phyloP scores from a whole-genome alignment of 2,888 invertebrate species.

The Ephialtes manifestator region DNA sequence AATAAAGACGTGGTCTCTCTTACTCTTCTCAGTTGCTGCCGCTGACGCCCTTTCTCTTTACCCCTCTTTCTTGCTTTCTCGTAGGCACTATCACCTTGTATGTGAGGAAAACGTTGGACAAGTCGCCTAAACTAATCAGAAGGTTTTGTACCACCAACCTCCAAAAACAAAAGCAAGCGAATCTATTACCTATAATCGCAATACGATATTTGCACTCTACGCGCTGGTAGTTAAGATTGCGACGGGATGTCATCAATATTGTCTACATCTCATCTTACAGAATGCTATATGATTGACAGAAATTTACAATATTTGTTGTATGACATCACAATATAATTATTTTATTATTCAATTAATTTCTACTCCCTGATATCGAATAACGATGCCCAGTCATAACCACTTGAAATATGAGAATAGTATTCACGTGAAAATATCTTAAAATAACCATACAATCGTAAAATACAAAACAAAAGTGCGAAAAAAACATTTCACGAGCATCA shows the following conservation, averaged over 20 bases:
- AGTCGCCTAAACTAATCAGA: constrained; percentile 38
- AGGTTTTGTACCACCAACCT: not conserved
- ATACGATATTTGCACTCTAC: not conserved
- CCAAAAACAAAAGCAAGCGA: not conserved
- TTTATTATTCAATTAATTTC: not conserved
- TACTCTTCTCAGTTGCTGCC: not conserved
- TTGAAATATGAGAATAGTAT: not conserved
- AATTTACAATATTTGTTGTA: not conserved
- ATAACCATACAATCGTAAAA: not conserved
- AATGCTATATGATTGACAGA: not conserved
- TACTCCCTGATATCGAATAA: not conserved
- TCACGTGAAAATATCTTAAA: constrained; percentile 2
- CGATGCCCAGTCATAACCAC: not conserved
- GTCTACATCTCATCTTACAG: not conserved
- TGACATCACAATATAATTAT: not conserved
- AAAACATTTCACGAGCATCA: constrained; percentile 45
- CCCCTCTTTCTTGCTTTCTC: not conserved
- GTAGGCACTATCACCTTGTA: constrained; percentile 6
- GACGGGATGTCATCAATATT: not conserved
- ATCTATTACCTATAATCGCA: not conserved
- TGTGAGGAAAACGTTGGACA: not conserved
- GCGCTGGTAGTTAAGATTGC: not conserved
- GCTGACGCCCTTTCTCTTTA: not conserved
- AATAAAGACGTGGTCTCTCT: constrained; percentile 76
- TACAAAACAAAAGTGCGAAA: constrained; percentile 26